Evolutionary conservation across 2,888 invertebrate species (phyloP), one percentile per base, ranked within the genome.

Genomic region (Pheosia gnoma): DNA sequence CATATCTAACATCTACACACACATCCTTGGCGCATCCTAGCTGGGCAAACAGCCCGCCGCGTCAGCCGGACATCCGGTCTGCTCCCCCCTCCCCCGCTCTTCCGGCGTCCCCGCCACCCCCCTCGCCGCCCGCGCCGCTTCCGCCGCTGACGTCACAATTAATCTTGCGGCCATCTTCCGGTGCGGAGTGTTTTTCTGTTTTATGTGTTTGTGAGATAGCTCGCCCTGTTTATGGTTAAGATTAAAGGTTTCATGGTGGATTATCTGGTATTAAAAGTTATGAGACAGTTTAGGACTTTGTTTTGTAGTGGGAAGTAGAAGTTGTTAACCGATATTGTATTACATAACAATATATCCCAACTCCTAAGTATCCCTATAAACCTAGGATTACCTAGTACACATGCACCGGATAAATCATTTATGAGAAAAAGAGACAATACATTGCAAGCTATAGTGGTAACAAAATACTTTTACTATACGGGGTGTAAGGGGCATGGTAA

Each of bases 1-100:
- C 13, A 25, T 45, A 57, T 45, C 45, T 57, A 36, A 5, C 43
- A 57, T 57, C 57, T 45, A 68, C 69, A 63, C 72, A 73, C 72
- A 75, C 65, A 72, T 74, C 72, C 74, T 63, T 71, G 63, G 45
- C 59, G 39, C 61, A 63, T 66, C 63, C 66, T 66, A 13, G 39
- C 56, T 60, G 59, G 70, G 81, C 79, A 81, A 80, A 80, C 83
- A 78, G 79, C 72, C 76, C 77, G 80, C 79, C 72, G 76, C 80
- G 79, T 77, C 77, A 78, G 76, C 84, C 89, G 88, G 89, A 88
- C 79, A 66, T 88, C 88, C 89, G 89, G 85, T 80, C 81, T 82
- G 77, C 79, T 74, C 74, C 72, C 77, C 71, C 74, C 66, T 55
- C 63, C 62, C 59, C 66, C 60, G 57, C 66, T 59, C 73, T 65